Percentiles rank a stretch among this genome's conserved stretches.
These are phyloP conservation scores for Zophobas morio DNA, from an alignment of 1,140 invertebrate genomes.

Conservation along the genomic window DNA sequence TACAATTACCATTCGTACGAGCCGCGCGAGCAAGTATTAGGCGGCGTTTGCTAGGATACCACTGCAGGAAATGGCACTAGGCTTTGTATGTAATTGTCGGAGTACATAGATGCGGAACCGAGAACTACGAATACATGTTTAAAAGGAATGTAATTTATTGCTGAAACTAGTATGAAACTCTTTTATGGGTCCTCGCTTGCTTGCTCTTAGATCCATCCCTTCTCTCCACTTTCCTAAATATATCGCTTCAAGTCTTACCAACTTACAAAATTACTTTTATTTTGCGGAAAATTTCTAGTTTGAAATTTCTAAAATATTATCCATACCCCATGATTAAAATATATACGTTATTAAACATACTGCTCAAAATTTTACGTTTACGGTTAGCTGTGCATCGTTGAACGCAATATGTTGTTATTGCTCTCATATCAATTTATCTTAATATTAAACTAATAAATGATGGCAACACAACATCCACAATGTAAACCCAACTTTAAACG, in stretches of 20 bases:
- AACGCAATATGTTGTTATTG: no score
- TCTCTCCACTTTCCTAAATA: constrained; percentile 36
- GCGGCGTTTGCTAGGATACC: constrained; percentile 21
- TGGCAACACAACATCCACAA: no score
- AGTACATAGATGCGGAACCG: constrained; percentile 40
- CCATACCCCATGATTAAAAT: constrained; percentile 3
- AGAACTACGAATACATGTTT: constrained; percentile 43
- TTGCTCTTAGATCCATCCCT: constrained; percentile 41
- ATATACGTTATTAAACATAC: no score
- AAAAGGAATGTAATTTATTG: constrained; percentile 42
- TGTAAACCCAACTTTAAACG: no score
- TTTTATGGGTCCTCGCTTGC: constrained; percentile 41
- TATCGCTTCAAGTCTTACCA: constrained; percentile 39
- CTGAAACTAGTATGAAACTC: constrained; percentile 41
- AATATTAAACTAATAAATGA: no score
- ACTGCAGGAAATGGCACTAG: constrained; percentile 34
- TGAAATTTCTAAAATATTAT: constrained; percentile 12
- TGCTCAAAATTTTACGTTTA: not conserved
- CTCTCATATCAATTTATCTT: no score
- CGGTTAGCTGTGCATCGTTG: no score
- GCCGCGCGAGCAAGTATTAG: constrained; percentile 12
- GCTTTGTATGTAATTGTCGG: constrained; percentile 36
- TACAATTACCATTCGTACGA: constrained; percentile 33
- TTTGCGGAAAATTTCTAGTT: constrained; percentile 29
- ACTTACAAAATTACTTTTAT: constrained; percentile 37